Evolutionary conservation across 2,113 vertebrate genomes (phyloP), one percentile per base, ranked within the genome.

Genomic region (Sinocyclocheilus maitianheensis): DNA sequence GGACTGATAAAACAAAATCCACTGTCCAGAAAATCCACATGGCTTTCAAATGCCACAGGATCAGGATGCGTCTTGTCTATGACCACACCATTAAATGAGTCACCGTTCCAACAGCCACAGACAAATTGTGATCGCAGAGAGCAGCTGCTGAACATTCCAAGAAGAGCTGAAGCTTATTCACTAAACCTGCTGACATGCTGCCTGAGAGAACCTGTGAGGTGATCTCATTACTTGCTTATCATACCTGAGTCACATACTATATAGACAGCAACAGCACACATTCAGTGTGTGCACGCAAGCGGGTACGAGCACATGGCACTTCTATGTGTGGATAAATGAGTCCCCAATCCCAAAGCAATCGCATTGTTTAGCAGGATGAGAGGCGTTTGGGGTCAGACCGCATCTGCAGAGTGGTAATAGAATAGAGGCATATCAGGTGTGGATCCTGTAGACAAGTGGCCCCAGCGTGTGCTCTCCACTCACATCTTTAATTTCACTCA

Each of bases 401-500:
- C 77, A 86, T 78, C 43, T 82, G 62, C 55, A 74, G 58, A 85
- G 53, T 46, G 71, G 48, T 72, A 85, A 85, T 77, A 87, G 72
- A 89, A 85, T 85, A 78, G 81, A 87, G 74, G 79, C 12, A 51
- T 85, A 85, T 89, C 72, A 85, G 79, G 85, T 87, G 80, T 85
- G 80, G 79, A 85, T 89, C 65, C 83, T 60, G 74, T 84, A 85
- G 86, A 85, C 81, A 85, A 85, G 46, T 67, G 79, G 74, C 55
- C 85, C 63, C 89, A 89, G 86, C 81, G 67, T 76, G 83, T 69
- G 84, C 37, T 85, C 69, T 16, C 55, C 55, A 72, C 79, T 85
- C 80, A 80, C 79, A 76, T 83, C 78, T 91, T 89, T 89, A 89
- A 89, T 89, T 89, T 89, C 60, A 69, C 51, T 91, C 90, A 48